Evolutionary conservation across 2,888 invertebrate species (phyloP), one percentile per base, ranked within the genome.

Genomic region (Lasioglossum villosulum): DNA sequence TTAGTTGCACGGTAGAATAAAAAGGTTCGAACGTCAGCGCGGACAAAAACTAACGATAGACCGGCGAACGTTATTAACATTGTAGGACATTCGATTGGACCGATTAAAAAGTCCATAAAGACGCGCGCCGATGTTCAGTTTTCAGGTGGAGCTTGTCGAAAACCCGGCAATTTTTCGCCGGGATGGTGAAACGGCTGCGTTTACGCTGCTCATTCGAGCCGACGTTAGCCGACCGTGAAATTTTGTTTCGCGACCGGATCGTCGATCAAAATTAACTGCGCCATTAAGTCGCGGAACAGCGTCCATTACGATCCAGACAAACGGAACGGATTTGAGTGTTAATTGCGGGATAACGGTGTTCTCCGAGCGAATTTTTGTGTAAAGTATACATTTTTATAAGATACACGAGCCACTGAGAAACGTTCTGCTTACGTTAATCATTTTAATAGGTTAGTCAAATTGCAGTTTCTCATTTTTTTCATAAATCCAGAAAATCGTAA

Each of bases 221-320:
- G 76, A 56, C n/a, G 56, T 59, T 27, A n/a, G 27, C 83, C 39
- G 56, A 23, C 23, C 45, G 68, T 45, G 75, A 83, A 78, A 80
- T 72, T 74, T 66, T 78, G 68, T 80, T 84, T 84, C 68, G 78
- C 37, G 30, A 5, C 5, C 12, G 16, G 70, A 8, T 56, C 84
- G 77, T 87, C 66, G 30, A 76, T 84, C 84, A 84, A 75, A 76
- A 74, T 86, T 84, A 81, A 75, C 73, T 70, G 59, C 77, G 63
- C 81, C 68, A 72, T 82, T 85, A 82, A 82, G 72, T 71, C 48
- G 34, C 16, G 45, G 14, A 10, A 30, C 30, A 27, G 14, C 34
- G 5, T 48, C 59, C 66, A 68, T 82, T 78, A 75, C 78, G 48
- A 27, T 30, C 63, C 59, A 34, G 37, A 12, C n/a, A 16, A 10